Conservation (phyloP, 2,113 vertebrate genomes). For the Perognathus longimembris region DNA sequence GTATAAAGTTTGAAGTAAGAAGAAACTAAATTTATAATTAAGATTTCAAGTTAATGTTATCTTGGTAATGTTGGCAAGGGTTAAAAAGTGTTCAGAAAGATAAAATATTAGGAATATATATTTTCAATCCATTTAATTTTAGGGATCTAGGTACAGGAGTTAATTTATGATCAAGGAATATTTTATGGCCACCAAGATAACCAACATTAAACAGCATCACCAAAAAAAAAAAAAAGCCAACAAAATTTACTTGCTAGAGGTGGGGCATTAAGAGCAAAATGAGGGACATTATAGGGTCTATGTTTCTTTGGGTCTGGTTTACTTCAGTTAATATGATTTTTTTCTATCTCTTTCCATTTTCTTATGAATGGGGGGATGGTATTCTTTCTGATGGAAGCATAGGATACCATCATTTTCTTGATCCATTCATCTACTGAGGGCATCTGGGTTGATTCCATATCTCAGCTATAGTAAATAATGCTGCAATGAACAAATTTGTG, state of each 20-base stretch:
- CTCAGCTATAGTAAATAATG: too few species aligned
- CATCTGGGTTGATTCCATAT: too few species aligned
- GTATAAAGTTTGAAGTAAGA: neutral
- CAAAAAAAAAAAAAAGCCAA: neutral
- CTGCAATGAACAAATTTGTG: too few species aligned
- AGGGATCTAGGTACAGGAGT: neutral
- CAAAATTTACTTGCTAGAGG: neutral
- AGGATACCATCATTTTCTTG: too few species aligned
- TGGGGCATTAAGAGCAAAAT: neutral
- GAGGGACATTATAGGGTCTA: too few species aligned
- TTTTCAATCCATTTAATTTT: neutral
- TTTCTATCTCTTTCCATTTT: too few species aligned
- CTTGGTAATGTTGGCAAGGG: neutral
- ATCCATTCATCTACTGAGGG: too few species aligned
- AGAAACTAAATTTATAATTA: neutral
- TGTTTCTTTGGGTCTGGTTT: too few species aligned
- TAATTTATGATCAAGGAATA: neutral
- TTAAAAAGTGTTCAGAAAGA: neutral
- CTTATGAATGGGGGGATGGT: too few species aligned
- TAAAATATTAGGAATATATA: neutral
- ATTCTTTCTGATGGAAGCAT: too few species aligned
- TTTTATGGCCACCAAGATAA: neutral
- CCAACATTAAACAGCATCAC: neutral
- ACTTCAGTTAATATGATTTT: too few species aligned
- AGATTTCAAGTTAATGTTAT: neutral